Base-by-base conservation (phyloP, 1,140 invertebrate species). In the Pseudachorutes palmiensis region DNA sequence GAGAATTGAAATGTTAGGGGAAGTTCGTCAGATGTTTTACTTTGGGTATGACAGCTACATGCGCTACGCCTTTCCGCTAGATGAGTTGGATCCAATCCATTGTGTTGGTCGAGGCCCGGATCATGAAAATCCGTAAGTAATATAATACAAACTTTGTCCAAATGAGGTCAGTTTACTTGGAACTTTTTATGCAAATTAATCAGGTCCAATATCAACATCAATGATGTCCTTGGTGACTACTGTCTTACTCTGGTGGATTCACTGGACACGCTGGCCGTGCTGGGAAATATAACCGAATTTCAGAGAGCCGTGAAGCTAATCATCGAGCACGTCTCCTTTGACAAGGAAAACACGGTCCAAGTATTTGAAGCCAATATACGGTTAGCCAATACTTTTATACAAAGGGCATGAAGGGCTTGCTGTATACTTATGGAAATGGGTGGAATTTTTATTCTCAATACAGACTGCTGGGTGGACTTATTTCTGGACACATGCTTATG, bases 161-260 rank as follows among this genome's bases (percentile, higher is more conserved):
- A 67, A 22, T 45, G 24, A 3, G 16, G 48, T 19, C 29, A 33
- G 31, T 64, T 2, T 61, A 30, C 41, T 58, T 64, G 30, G 26
- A n/a, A 24, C 2, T 67, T 57, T 64, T n/a, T 2, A 22, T 22
- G 57, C 12, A 55, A 48, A 48, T 16, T 64, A 12, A 76, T 69
- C 76, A 87, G 85, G 62, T 81, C 80, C 31, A 88, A 88, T 75
- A 85, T 88, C 63, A 88, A 88, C 74, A 87, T 88, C 51, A 88
- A 88, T 79, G 87, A 88, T 79, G 84, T 85, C 19, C 77, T 88
- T 1, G 87, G 87, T 57, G 85, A 88, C 74, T 87, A 83, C 77
- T 87, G 85, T 26, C 75, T 89, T 29, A 87, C 87, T 0, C 75
- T 88, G 69, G 83, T 88, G 60, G 86, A 88, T 79, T 80, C 85